Base-by-base conservation (phyloP, 1,140 invertebrate species). In the Conus ventricosus region DNA sequence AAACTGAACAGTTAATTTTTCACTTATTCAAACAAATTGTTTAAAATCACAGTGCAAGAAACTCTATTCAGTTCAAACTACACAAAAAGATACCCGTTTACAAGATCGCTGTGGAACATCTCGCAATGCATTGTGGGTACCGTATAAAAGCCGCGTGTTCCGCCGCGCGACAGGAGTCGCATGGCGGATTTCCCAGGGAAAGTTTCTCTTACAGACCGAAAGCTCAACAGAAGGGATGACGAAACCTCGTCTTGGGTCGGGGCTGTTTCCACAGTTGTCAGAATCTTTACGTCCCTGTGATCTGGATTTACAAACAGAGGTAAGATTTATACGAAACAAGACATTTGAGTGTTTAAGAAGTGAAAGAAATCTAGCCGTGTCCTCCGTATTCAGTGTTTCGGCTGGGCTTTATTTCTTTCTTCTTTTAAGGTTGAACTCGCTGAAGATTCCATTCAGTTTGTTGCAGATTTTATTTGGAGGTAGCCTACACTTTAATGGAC, bases 121-220 rank as follows among this genome's bases (percentile, higher is more conserved):
- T 20, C 57, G 82, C 82, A 84, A 63, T 84, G 82, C 82, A 84
- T 84, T 84, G n/a, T 84, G 82, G 82, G 82, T 63, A 23, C 23
- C 23, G 55, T 84, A 84, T 84, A 84, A 84, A 84, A 84, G 55
- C 17, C 82, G 20, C 20, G 5, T 63, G 55, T 54, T 84, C 54
- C 57, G 20, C 57, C 53, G 82, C 54, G 55, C 55, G n/a, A n/a
- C 7, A 54, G 57, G 54, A 84, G 82, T 84, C 54, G 67, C 82
- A 84, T 84, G 82, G 54, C 82, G 82, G 82, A 60, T 51, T 27
- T 67, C 53, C 55, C 6, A 57, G 20, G 82, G 13, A 84, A 25
- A 84, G 15, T 84, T 63, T 84, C 82, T 84, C 82, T 23, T 25
- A 7, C 23, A 8, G n/a, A 15, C 23, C 11, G 15, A 5, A 63